phyloP scores from a whole-genome alignment of 2,113 vertebrate species.

The Nestor notabilis region DNA sequence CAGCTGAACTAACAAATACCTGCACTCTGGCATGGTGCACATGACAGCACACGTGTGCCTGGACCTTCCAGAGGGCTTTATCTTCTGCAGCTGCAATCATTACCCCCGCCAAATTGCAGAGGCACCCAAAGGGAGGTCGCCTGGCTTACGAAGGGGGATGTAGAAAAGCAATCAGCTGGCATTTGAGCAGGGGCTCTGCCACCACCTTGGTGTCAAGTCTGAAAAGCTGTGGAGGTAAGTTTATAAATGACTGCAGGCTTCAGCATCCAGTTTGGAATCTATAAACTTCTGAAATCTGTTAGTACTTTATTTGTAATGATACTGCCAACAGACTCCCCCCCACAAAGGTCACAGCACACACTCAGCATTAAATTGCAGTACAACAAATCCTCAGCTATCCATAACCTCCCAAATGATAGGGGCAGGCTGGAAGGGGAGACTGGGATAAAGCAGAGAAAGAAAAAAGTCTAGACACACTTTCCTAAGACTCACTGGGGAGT shows the following conservation, averaged over 20 bases:
- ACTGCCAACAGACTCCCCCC: slow-evolving; percentile 52
- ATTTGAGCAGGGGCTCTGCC: neutral
- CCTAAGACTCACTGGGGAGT: slow-evolving; percentile 75
- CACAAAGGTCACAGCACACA: slow-evolving; percentile 72
- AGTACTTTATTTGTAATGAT: slow-evolving; percentile 72
- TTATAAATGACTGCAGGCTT: slow-evolving; percentile 11
- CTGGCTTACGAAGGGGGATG: neutral
- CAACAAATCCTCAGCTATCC: slow-evolving; percentile 78
- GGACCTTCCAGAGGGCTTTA: neutral
- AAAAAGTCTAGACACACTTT: slow-evolving; percentile 81
- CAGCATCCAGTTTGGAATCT: slow-evolving; percentile 32
- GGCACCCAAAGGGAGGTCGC: neutral
- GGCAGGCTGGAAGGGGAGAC: slow-evolving; percentile 57
- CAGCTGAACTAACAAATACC: slow-evolving; percentile 30
- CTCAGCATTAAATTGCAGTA: slow-evolving; percentile 72
- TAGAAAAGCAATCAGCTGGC: neutral
- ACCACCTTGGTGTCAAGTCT: neutral
- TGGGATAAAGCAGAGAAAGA: slow-evolving; percentile 55
- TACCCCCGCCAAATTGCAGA: neutral
- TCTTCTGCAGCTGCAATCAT: neutral
- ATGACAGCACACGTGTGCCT: neutral
- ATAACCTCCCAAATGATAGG: slow-evolving; percentile 69
- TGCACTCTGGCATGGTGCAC: rapidly evolving
- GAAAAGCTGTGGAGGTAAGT: neutral
- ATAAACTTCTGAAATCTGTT: slow-evolving; percentile 64